phyloP scores from a whole-genome alignment of 2,797 vertebrate species.

The Avahi laniger region DNA sequence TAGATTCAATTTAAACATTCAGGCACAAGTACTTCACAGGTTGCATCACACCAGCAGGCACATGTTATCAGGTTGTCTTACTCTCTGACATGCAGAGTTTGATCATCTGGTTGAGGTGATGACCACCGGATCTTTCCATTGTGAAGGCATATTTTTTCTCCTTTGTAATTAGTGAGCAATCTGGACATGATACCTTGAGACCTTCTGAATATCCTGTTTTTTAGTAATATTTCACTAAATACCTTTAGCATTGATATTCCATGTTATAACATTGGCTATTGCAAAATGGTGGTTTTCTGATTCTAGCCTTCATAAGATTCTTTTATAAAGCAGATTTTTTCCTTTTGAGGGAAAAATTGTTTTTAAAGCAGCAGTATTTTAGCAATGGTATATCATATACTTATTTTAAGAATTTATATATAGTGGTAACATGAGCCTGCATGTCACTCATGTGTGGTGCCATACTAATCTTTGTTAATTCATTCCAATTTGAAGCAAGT shows the following conservation, averaged over 20 bases:
- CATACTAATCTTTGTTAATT: not conserved
- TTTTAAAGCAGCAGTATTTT: constrained; percentile 25
- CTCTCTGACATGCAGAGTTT: not conserved
- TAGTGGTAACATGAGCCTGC: not conserved
- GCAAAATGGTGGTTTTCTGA: constrained; percentile 15
- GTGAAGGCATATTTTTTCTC: not conserved
- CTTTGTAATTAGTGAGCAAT: constrained; percentile 2
- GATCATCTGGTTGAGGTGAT: not conserved
- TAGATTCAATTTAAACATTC: constrained; percentile 21
- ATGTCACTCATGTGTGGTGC: not conserved
- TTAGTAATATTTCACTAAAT: not conserved
- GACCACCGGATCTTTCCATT: not conserved
- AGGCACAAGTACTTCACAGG: not conserved
- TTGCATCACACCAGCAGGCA: not conserved
- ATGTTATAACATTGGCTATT: not conserved
- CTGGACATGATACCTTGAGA: not conserved
- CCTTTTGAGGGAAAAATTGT: not conserved
- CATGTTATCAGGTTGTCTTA: not conserved
- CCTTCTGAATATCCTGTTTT: not conserved
- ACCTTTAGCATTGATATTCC: not conserved
- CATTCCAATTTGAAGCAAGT: constrained; percentile 29
- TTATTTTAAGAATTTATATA: not conserved
- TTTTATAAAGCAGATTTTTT: not conserved
- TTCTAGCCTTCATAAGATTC: constrained; percentile 25
- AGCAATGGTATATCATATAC: not conserved